Conservation (phyloP, 2,113 vertebrate genomes). For the Oreocharis arfaki region DNA sequence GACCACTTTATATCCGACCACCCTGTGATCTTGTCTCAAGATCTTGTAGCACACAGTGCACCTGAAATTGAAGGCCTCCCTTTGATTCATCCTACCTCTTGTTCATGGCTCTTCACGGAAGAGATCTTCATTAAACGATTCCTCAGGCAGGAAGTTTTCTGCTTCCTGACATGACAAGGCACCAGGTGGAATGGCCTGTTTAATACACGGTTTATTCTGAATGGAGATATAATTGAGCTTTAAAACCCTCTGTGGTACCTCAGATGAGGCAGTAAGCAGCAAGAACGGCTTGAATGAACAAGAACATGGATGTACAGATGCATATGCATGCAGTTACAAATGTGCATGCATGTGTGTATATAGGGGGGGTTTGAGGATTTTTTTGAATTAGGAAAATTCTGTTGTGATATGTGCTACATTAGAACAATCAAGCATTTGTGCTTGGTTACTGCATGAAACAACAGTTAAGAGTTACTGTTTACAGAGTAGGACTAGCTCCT, state of each 20-base stretch:
- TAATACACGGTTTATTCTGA: neutral
- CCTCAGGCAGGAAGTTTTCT: neutral
- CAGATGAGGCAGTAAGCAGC: neutral
- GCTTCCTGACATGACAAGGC: neutral
- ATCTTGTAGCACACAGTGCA: neutral
- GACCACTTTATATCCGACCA: neutral
- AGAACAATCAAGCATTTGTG: neutral
- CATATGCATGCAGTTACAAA: neutral
- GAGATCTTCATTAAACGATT: neutral
- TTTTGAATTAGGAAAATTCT: neutral
- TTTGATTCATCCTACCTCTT: neutral
- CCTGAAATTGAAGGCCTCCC: neutral
- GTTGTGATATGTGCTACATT: neutral
- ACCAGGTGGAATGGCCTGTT: neutral
- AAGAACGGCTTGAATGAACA: neutral
- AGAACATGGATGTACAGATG: neutral
- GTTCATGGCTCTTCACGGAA: neutral
- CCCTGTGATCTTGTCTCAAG: neutral
- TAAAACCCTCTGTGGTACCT: neutral
- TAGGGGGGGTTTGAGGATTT: accelerated
- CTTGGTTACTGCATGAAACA: neutral
- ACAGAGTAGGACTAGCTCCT: neutral
- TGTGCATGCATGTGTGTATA: neutral
- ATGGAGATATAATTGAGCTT: neutral
- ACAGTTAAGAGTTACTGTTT: neutral